Percentiles rank a stretch among this genome's conserved stretches.
Evolutionary conservation across 2,113 vertebrate genomes (phyloP).

Genomic region (Leptobrachium ailaonicum): DNA sequence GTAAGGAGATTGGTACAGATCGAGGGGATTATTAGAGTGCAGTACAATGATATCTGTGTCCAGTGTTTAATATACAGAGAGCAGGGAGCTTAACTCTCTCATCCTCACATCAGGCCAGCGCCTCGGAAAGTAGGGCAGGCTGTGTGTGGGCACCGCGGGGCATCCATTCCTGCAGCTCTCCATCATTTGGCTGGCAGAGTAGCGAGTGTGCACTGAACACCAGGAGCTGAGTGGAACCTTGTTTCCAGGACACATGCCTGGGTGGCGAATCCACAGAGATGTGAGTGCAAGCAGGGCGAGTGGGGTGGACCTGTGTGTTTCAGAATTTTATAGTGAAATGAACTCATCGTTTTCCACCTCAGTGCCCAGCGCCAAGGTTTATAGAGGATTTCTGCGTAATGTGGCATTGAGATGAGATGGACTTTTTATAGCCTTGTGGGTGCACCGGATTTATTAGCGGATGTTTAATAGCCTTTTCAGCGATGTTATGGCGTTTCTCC

Average conservation of each 20-base stretch:
- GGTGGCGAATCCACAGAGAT: constrained; percentile 22
- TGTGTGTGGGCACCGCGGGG: constrained; percentile 19
- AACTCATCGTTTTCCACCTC: not conserved
- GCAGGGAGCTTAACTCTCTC: constrained; percentile 7
- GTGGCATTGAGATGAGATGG: too few species aligned
- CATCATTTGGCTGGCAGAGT: not conserved
- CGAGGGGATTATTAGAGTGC: constrained; percentile 9
- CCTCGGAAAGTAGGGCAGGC: constrained; percentile 38
- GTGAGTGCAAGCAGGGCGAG: constrained; percentile 8
- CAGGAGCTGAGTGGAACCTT: not conserved
- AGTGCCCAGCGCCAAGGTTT: too few species aligned
- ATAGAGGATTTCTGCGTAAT: too few species aligned
- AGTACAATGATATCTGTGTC: constrained; percentile 2
- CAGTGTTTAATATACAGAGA: constrained; percentile 8
- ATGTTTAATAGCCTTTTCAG: too few species aligned
- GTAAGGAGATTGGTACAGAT: constrained; percentile 7
- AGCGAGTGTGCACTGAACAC: constrained; percentile 9
- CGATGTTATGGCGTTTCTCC: too few species aligned
- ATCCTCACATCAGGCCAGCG: constrained; percentile 14
- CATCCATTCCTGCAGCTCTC: constrained; percentile 21
- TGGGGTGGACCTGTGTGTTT: not conserved
- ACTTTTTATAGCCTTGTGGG: too few species aligned
- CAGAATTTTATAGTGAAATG: not conserved
- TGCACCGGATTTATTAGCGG: too few species aligned
- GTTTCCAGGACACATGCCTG: constrained; percentile 2